Conservation (phyloP, 2,797 vertebrate species). For the Lithobates pipiens region DNA sequence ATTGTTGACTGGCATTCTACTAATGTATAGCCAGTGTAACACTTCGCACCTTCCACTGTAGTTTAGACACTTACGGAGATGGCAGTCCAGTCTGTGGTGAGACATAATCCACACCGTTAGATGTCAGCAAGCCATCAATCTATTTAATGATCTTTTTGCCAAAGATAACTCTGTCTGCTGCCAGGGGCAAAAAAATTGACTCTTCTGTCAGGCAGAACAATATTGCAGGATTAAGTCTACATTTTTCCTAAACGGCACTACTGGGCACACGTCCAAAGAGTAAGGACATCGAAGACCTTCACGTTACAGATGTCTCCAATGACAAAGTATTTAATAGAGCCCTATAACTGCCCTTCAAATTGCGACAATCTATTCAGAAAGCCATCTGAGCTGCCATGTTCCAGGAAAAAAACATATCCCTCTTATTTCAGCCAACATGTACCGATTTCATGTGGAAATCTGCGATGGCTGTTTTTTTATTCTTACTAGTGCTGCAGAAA, state of each 20-base stretch:
- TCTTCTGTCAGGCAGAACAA: conserved; percentile 45
- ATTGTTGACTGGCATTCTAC: too few species aligned
- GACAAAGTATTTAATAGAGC: conserved; percentile 51
- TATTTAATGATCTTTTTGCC: conserved; percentile 47
- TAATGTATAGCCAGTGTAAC: too few species aligned
- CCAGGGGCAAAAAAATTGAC: conserved; percentile 52
- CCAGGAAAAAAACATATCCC: conserved; percentile 26
- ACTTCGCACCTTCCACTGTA: too few species aligned
- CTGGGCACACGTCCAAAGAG: conserved; percentile 54
- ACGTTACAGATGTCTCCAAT: conserved; percentile 56
- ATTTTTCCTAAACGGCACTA: conserved; percentile 53
- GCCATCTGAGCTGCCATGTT: conserved; percentile 40
- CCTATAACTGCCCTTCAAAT: conserved; percentile 59
- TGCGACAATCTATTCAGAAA: conserved; percentile 53
- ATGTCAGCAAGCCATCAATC: conserved; percentile 39
- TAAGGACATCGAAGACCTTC: conserved; percentile 56
- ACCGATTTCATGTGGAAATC: conserved; percentile 2
- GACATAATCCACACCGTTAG: conserved; percentile 23
- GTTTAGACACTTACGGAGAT: background rate
- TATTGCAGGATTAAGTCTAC: conserved; percentile 52
- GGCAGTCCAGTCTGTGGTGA: background rate
- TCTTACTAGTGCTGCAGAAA: conserved; percentile 12
- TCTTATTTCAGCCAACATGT: conserved; percentile 28
- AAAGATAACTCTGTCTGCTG: conserved; percentile 52
- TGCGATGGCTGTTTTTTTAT: conserved; percentile 33